These are phyloP conservation scores for Cladopsammia gracilis DNA, from an alignment of 64 coral and sea anemone species.

Conservation along the genomic window DNA sequence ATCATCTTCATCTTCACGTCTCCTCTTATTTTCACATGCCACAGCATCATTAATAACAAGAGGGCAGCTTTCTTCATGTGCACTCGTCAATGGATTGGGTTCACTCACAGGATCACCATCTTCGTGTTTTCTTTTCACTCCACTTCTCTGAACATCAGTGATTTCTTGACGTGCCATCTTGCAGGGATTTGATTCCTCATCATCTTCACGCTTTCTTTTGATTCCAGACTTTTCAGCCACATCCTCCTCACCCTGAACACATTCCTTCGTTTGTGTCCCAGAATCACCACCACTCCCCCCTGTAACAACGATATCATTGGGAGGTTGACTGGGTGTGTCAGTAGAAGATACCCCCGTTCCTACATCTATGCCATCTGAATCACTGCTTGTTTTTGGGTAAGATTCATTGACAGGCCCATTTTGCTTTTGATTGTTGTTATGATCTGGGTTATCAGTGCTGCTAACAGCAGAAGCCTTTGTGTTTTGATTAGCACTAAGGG, in stretches of 20 bases:
- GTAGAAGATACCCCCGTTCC: not conserved
- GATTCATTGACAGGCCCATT: not conserved
- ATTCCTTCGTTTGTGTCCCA: not conserved
- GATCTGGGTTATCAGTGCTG: not conserved
- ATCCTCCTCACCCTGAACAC: not conserved
- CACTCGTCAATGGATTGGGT: not conserved
- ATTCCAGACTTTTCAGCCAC: not conserved
- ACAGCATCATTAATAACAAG: not conserved
- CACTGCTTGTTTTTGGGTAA: not conserved
- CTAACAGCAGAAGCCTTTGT: not conserved
- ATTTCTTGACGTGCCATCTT: slow-evolving; percentile 16
- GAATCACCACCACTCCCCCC: not conserved
- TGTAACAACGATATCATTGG: not conserved
- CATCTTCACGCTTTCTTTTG: not conserved
- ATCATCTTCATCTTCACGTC: not conserved
- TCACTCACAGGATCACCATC: not conserved
- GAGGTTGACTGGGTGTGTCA: not conserved
- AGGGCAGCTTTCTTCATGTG: not conserved
- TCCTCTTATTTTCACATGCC: not conserved
- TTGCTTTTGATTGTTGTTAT: slow-evolving; percentile 4
- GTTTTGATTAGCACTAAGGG: not conserved
- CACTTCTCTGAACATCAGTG: slow-evolving; percentile 5
- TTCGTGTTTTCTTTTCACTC: slow-evolving; percentile 4
- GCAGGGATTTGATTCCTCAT: not conserved
- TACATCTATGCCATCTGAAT: not conserved